Evolutionary conservation across 2,797 vertebrate species (phyloP).

Genomic region (Acanthiza pusilla): DNA sequence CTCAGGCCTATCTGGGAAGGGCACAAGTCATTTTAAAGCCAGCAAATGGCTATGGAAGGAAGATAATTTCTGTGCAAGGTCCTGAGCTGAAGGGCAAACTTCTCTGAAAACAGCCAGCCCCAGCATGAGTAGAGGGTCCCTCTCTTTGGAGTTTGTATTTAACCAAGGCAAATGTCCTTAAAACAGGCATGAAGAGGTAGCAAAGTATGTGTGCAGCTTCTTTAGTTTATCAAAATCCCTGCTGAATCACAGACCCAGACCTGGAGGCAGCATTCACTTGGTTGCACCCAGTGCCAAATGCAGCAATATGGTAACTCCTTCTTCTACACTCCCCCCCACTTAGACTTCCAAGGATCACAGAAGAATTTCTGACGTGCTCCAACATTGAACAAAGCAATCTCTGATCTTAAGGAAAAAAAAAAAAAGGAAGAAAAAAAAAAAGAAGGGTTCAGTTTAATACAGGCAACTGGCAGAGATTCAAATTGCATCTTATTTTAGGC

Average conservation of each 20-base stretch:
- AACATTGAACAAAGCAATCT: constrained; percentile 54
- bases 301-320: constrained; percentile 31
- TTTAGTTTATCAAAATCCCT: neutral
- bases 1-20: neutral
- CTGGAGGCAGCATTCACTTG: neutral
- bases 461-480: constrained; percentile 51
- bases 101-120: neutral
- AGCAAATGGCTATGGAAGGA: neutral
- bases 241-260: neutral
- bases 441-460: constrained; percentile 17
- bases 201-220: neutral
- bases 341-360: constrained; percentile 16
- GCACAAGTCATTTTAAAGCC: neutral
- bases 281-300: neutral
- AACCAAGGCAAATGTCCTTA: neutral
- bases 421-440: neutral
- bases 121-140: neutral
- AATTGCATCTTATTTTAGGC: constrained; percentile 46
- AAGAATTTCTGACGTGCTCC: constrained; percentile 58
- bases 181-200: neutral
- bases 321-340: neutral
- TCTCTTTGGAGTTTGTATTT: neutral
- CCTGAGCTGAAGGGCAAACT: neutral
- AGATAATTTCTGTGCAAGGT: neutral
- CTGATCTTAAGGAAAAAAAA: neutral